These are phyloP conservation scores for Carassius gibelio DNA, from an alignment of 2,113 vertebrate species.

Conservation along the genomic window DNA sequence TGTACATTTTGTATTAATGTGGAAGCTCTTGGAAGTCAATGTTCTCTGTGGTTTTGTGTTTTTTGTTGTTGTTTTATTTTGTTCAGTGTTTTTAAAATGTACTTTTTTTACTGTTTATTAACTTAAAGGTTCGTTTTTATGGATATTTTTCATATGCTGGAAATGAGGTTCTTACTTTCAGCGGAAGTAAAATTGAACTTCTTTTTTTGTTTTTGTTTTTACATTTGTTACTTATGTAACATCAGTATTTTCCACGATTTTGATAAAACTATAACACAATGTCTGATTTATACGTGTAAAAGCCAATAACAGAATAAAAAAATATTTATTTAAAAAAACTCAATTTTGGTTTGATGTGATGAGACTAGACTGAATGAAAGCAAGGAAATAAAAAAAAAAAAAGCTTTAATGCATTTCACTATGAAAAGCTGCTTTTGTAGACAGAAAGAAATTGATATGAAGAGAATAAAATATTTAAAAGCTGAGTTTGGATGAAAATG, in stretches of 20 bases:
- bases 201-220: conserved; percentile 83
- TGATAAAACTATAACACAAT: conserved; percentile 99
- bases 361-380: conserved; percentile 6
- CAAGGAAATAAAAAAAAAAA: not conserved
- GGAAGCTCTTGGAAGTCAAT: conserved; percentile 66
- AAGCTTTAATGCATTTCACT: not conserved
- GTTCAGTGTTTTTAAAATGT: conserved; percentile 74
- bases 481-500: conserved; percentile 8
- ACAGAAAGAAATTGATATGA: conserved; percentile 42
- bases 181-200: conserved; percentile 95
- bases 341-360: conserved; percentile 21
- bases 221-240: conserved; percentile 99
- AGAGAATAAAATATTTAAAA: conserved; percentile 62
- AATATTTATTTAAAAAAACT: conserved; percentile 97
- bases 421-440: not conserved
- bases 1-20: conserved; percentile 78
- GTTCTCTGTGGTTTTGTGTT: conserved; percentile 71
- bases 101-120: conserved; percentile 89
- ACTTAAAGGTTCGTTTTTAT: conserved; percentile 95
- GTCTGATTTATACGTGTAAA: conserved; percentile 99
- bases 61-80: conserved; percentile 50
- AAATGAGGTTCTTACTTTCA: conserved; percentile 95
- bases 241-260: conserved; percentile 97
- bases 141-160: conserved; percentile 96
- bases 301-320: conserved; percentile 99